These are phyloP conservation scores for Drepana arcuata DNA, from an alignment of 1,140 invertebrate genomes.

Conservation along the genomic window DNA sequence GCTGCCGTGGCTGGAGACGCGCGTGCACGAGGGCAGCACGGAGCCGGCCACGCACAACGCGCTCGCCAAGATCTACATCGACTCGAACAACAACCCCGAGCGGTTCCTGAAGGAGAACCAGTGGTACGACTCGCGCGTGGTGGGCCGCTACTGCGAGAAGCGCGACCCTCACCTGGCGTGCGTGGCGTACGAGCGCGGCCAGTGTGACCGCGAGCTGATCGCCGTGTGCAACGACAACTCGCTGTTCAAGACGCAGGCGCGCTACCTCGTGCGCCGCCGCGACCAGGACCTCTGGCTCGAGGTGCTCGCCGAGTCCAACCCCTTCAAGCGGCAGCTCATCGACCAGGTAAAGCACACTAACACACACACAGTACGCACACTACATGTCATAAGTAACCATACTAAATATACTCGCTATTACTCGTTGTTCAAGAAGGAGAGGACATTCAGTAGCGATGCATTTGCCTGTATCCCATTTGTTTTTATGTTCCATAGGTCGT, in stretches of 20 bases:
- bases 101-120: conserved; percentile 93
- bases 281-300: conserved; percentile 97
- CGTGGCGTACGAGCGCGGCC: conserved; percentile 98
- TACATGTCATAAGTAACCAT: too few relatives aligned
- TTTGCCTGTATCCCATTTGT: too few relatives aligned
- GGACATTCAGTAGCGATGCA: too few relatives aligned
- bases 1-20: conserved; percentile 96
- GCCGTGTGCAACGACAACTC: conserved; percentile 99
- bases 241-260: conserved; percentile 97
- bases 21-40: conserved; percentile 95
- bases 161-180: conserved; percentile 98
- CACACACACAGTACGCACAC: too few relatives aligned
- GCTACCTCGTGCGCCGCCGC: conserved; percentile 94
- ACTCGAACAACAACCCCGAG: conserved; percentile 99
- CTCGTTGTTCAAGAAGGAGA: too few relatives aligned
- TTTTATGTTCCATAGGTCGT: conserved; percentile 84
- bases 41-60: conserved; percentile 99
- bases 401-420: too few relatives aligned
- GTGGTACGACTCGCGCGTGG: conserved; percentile 95
- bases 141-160: conserved; percentile 99
- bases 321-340: conserved; percentile 95
- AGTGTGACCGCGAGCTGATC: conserved; percentile 98
- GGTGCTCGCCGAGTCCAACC: conserved; percentile 95
- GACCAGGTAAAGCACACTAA: conserved; percentile 88
- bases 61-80: conserved; percentile 99